These are phyloP conservation scores for Callosobruchus maculatus DNA, from an alignment of 2,888 invertebrate species.

Conservation along the genomic window DNA sequence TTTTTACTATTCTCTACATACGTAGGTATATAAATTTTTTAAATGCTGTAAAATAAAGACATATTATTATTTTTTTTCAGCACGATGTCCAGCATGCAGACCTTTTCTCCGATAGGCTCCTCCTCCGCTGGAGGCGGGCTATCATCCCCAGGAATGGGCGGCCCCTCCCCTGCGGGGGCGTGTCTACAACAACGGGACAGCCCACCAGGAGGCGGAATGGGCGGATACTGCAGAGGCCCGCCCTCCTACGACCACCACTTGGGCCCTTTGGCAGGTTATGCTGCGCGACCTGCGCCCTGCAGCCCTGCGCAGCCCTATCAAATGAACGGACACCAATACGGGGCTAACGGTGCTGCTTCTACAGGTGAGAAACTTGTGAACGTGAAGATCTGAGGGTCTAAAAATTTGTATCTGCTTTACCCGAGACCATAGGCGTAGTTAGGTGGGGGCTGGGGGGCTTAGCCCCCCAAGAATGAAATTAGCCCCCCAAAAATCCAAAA, in stretches of 20 bases:
- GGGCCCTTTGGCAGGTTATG: slow-evolving; percentile 50
- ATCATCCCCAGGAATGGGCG: slow-evolving; percentile 39
- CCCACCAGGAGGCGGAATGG: slow-evolving; percentile 47
- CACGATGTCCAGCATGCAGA: slow-evolving; percentile 58
- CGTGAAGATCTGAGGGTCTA: too few relatives aligned
- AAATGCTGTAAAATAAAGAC: too few relatives aligned
- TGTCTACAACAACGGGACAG: slow-evolving; percentile 58
- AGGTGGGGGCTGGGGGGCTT: too few relatives aligned
- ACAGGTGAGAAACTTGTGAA: too few relatives aligned
- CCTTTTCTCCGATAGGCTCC: slow-evolving; percentile 51
- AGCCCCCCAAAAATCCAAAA: too few relatives aligned
- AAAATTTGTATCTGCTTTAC: too few relatives aligned
- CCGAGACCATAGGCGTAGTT: too few relatives aligned
- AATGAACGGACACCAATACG: slow-evolving; percentile 55
- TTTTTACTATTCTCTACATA: too few relatives aligned
- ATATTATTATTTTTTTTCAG: too few relatives aligned
- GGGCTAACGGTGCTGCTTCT: slow-evolving; percentile 54
- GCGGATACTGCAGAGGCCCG: slow-evolving; percentile 55
- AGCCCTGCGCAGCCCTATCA: slow-evolving; percentile 68
- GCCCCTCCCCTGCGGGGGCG: slow-evolving; percentile 53
- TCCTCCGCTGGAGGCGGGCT: slow-evolving; percentile 45
- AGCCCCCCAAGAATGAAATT: too few relatives aligned
- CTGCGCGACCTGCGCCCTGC: slow-evolving; percentile 60
- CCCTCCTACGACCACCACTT: slow-evolving; percentile 58
- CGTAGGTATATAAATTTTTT: too few relatives aligned